Evolutionary conservation across 2,888 invertebrate genomes (phyloP).

Genomic region (Maniola hyperantus): DNA sequence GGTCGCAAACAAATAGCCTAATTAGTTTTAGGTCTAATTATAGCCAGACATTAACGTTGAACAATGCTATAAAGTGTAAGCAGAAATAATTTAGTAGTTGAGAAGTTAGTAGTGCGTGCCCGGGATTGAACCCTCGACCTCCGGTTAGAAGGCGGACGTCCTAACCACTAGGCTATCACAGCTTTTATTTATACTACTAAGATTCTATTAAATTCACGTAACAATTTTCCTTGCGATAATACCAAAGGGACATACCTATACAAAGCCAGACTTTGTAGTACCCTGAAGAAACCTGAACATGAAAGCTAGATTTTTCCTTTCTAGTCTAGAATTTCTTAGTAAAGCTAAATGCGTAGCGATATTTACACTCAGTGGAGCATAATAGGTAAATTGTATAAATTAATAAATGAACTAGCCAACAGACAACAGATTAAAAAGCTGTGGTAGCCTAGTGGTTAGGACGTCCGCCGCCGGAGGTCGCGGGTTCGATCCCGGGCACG

Average conservation of each 20-base stretch:
- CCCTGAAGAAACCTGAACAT: slow-evolving; percentile 7
- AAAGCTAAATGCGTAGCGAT: neutral
- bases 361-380: neutral
- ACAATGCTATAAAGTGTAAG: neutral
- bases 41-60: neutral
- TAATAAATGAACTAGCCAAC: no score
- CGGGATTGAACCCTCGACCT: no score
- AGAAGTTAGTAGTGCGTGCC: no score
- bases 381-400: neutral
- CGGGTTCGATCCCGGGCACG: no score
- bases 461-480: no score
- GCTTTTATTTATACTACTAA: neutral
- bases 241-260: slow-evolving; percentile 11
- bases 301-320: slow-evolving; percentile 19
- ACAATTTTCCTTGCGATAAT: slow-evolving; percentile 21
- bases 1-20: neutral
- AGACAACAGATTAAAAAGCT: no score
- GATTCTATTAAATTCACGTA: neutral
- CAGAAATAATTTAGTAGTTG: no score
- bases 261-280: slow-evolving; percentile 8
- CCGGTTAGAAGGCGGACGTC: neutral
- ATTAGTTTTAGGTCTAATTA: slow-evolving; percentile 8
- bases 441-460: no score
- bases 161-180: no score
- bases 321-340: slow-evolving; percentile 13